Base-by-base conservation (phyloP, 2,888 invertebrate species). In the Dryobotodes eremita region DNA sequence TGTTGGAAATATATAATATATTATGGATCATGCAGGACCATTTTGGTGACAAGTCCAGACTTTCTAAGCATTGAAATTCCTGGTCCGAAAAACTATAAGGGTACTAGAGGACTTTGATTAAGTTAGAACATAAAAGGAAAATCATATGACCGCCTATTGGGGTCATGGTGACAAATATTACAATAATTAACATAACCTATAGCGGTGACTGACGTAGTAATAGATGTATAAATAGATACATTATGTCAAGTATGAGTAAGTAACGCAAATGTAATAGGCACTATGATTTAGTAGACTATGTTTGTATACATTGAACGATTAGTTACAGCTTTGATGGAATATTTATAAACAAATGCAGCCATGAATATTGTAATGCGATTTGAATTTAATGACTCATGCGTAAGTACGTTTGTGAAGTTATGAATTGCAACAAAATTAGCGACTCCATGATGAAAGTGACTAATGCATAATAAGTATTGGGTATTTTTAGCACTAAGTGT, bases 401-500 rank as follows among this genome's bases (percentile, higher is more conserved):
- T 70, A 26, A 42, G 26, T 55, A 46, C 7, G 46, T 46, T 46
- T 46, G 13, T 69, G 26, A 66, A 46, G 46, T 66, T 73, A 36
- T 61, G 53, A 61, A 65, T 65, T 59, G 75, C 46, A 36, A 73
- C 59, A n/a, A 69, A 72, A 69, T 72, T 72, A 64, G 53, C 36
- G 5, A 17, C 7, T 7, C 2, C 26, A 31, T 17, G 13, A 11
- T 57, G 36, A 13, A 36, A 48, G 46, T 80, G 81, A 77, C 31
- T 71, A 80, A 84, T 42, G 42, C 3, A 46, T 23, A 62, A 15
- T 59, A n/a, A n/a, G 31, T 50, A 73, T 66, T 53, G 55, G 48
- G 61, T 85, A 84, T 85, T 78, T 85, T 85, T 79, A 84, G 75
- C 13, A n/a, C 4, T 4, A 17, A n/a, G 8, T 55, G 26, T 50